These are phyloP conservation scores for Callimico goeldii DNA, from an alignment of 2,797 vertebrate species.

Conservation along the genomic window DNA sequence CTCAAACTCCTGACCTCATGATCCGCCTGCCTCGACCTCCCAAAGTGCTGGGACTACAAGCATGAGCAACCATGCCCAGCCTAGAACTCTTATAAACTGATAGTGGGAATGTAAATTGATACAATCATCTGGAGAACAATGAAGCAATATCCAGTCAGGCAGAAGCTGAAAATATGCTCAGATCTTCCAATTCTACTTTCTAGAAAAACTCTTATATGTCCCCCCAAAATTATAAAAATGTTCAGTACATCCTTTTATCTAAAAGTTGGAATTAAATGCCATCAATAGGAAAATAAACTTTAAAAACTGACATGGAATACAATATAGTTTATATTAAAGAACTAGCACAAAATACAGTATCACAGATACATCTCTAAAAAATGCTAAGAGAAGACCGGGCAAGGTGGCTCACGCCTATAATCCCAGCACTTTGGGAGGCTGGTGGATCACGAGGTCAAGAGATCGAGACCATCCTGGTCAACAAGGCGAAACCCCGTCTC, in stretches of 20 bases:
- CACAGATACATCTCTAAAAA: not conserved
- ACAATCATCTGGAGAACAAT: not conserved
- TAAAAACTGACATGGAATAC: not conserved
- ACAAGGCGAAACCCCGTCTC: too few species aligned
- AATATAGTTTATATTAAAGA: not conserved
- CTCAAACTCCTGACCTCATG: too few species aligned
- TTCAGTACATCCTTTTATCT: not conserved
- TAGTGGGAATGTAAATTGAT: not conserved
- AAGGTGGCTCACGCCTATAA: too few species aligned
- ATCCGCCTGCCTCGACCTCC: too few species aligned
- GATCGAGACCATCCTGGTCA: too few species aligned
- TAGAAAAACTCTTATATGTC: not conserved
- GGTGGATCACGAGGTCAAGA: too few species aligned
- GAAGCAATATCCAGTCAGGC: not conserved
- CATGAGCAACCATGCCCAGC: not conserved
- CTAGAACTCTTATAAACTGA: not conserved
- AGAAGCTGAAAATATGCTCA: conserved; percentile 2
- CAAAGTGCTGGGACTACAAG: not conserved
- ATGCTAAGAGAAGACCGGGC: not conserved
- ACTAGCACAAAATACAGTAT: not conserved
- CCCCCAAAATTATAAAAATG: not conserved
- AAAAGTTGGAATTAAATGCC: not conserved
- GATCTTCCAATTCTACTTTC: not conserved
- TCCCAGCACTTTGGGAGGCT: too few species aligned
- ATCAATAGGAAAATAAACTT: not conserved